phyloP scores from a whole-genome alignment of 2,113 vertebrate species.

The Pseudolaguvia tuberculata region DNA sequence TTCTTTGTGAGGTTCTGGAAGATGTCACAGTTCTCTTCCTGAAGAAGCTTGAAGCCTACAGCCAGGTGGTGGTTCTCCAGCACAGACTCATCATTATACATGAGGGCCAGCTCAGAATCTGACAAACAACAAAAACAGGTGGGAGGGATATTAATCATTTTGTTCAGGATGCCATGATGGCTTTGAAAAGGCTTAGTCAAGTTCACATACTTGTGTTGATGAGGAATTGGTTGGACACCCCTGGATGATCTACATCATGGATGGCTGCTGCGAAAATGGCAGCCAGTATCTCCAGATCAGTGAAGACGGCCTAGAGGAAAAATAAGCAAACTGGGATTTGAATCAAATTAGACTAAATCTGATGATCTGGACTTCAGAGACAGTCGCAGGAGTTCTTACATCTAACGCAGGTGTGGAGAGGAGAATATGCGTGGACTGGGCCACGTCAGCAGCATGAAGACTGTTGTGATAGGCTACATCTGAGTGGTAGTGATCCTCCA shows the following conservation, averaged over 20 bases:
- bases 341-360: background rate
- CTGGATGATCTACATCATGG: constrained; percentile 96
- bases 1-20: constrained; percentile 98
- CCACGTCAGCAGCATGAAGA: constrained; percentile 93
- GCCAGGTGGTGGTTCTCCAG: constrained; percentile 97
- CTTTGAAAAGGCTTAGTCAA: background rate
- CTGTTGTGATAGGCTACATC: constrained; percentile 98
- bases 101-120: constrained; percentile 95
- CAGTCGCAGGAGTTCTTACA: constrained; percentile 67
- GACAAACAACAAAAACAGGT: background rate
- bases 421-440: constrained; percentile 95
- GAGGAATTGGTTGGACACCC: constrained; percentile 96
- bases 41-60: constrained; percentile 93
- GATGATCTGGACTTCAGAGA: background rate
- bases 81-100: constrained; percentile 98
- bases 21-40: constrained; percentile 97
- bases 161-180: background rate
- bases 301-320: constrained; percentile 89
- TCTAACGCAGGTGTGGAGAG: constrained; percentile 94
- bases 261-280: constrained; percentile 97
- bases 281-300: constrained; percentile 94
- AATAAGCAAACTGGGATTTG: background rate
- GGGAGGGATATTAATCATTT: background rate
- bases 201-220: constrained; percentile 94
- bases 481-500: constrained; percentile 95